Base-by-base conservation (phyloP, 2,797 vertebrate genomes). In the Crax fasciolata region DNA sequence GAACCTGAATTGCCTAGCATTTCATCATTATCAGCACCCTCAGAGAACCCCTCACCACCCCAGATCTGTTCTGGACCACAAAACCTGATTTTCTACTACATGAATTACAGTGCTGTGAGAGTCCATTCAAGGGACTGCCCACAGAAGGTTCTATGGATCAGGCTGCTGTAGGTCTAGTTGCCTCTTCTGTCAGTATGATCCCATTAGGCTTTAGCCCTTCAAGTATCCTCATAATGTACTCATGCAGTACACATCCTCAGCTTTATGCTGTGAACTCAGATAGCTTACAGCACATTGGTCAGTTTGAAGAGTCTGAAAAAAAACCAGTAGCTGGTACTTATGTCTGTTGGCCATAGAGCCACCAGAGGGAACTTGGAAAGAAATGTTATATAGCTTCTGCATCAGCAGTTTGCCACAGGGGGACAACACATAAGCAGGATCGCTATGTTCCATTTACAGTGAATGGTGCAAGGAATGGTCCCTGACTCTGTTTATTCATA, bases 221-320 rank as follows among this genome's bases (percentile, higher is more conserved):
- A 43, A 73, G 59, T 27, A 13, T 35, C 32, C 10, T 90, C 12
- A 17, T 38, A n/a, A 58, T 18, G 46, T 72, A 21, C 18, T 75
- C 17, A 6, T 27, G 55, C 17, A 88, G 35, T 13, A 18, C 21
- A 30, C 8, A 30, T 4, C 43, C 65, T 84, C 46, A 55, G 27
- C 10, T 63, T 63, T 14, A 4, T 46, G 28, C 72, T 62, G 28
- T 1, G 1, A 38, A 23, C 11, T 68, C 51, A 38, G 38, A 32
- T 16, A 63, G 35, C 62, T 90, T 79, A 48, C 55, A 71, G 30
- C 27, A 27, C 27, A 4, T 12, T 1, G 21, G 59, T 58, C 71
- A 76, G 18, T 66, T 43, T 79, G 55, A 92, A 92, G 77, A 55
- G 12, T 24, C 30, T 58, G 23, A 94, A 89, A 89, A 59, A 24